A percentile compares a stretch with the other conserved stretches of the same genome.
phyloP scores from a whole-genome alignment of 2,113 vertebrate genomes.

The Diadophis punctatus region DNA sequence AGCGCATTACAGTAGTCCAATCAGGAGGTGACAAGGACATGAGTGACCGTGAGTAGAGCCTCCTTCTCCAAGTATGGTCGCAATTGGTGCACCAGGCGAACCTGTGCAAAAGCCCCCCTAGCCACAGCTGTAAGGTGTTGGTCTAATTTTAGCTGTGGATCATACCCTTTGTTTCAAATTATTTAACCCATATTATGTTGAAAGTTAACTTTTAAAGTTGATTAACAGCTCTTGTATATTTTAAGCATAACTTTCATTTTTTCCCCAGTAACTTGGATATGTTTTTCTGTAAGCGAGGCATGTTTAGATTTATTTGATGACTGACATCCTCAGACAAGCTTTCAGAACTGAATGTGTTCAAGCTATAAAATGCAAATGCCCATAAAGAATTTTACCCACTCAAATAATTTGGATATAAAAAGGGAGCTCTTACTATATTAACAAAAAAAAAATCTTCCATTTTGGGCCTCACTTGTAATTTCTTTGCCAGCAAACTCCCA shows the following conservation, averaged over 20 bases:
- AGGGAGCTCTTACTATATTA: slow-evolving; percentile 37
- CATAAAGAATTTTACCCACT: slow-evolving; percentile 29
- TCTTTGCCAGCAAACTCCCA: slow-evolving; percentile 44
- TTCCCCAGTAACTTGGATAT: background rate
- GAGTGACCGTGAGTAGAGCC: too few species aligned
- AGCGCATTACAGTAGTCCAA: too few species aligned
- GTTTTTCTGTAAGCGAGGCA: background rate
- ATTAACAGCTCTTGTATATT: background rate
- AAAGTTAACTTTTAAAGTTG: slow-evolving; percentile 34
- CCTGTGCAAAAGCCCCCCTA: too few species aligned
- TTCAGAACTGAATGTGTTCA: slow-evolving; percentile 43
- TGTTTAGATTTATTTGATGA: slow-evolving; percentile 34
- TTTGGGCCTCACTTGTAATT: slow-evolving; percentile 46
- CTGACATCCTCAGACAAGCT: slow-evolving; percentile 51
- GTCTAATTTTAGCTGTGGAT: too few species aligned
- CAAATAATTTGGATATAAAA: slow-evolving; percentile 40
- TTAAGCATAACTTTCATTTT: slow-evolving; percentile 34
- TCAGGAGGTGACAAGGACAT: too few species aligned
- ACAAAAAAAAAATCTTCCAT: slow-evolving; percentile 43
- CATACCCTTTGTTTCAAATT: background rate
- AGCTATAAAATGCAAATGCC: slow-evolving; percentile 47
- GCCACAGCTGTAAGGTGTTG: too few species aligned
- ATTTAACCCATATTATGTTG: slow-evolving; percentile 1
- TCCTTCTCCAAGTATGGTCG: too few species aligned
- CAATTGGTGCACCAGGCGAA: too few species aligned